Evolutionary conservation across 2,888 invertebrate species (phyloP).

Genomic region (Amiota mariae): DNA sequence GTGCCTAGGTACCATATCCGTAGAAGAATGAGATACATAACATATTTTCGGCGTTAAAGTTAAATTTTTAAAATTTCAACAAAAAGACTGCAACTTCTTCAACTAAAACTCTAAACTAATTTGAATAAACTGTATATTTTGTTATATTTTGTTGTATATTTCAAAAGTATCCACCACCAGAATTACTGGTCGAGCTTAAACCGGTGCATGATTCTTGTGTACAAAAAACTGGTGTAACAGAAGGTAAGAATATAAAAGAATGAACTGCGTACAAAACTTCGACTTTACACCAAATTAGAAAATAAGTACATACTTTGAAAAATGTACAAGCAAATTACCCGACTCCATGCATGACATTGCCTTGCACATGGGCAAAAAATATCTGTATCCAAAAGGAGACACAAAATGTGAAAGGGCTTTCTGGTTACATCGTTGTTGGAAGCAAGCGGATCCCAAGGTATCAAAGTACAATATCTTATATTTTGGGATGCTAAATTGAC

Average conservation of each 20-base stretch:
- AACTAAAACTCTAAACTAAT: constrained; percentile 19
- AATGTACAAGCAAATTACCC: constrained; percentile 43
- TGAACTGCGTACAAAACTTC: neutral
- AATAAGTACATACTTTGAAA: constrained; percentile 30
- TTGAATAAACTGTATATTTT: constrained; percentile 4
- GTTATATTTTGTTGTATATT: constrained; percentile 8
- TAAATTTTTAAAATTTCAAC: no score
- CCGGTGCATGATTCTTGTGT: constrained; percentile 63
- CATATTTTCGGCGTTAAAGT: no score
- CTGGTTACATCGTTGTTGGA: constrained; percentile 67
- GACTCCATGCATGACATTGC: constrained; percentile 58
- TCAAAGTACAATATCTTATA: neutral
- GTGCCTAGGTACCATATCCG: constrained; percentile 34
- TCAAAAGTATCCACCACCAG: constrained; percentile 64
- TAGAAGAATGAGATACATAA: neutral
- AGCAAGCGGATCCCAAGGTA: constrained; percentile 66
- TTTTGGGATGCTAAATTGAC: constrained; percentile 35
- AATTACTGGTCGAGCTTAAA: constrained; percentile 52
- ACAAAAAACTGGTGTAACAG: constrained; percentile 63
- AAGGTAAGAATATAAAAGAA: constrained; percentile 52
- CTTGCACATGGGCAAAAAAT: constrained; percentile 59
- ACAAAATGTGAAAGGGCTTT: constrained; percentile 66
- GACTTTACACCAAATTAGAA: constrained; percentile 27
- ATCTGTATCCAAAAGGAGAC: constrained; percentile 58
- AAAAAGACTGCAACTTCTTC: neutral